Evolutionary conservation across 2,113 vertebrate genomes (phyloP).

Genomic region (Abramis brama): DNA sequence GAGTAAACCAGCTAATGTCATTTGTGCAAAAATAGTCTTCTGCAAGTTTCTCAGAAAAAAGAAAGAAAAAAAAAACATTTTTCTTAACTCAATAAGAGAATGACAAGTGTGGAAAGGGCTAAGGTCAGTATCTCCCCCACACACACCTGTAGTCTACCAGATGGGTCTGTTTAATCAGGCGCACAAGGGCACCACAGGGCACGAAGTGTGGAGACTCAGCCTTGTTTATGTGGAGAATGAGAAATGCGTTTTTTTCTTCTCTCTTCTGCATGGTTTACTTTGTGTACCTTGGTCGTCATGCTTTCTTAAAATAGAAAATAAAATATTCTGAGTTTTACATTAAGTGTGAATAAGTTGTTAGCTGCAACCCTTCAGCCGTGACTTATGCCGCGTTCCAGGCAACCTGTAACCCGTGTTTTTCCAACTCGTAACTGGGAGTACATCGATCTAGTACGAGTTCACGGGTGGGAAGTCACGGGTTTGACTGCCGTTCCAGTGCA

Average conservation of each 20-base stretch:
- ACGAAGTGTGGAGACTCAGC: not conserved
- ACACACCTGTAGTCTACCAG: constrained; percentile 1
- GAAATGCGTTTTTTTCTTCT: not conserved
- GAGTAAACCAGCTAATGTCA: not conserved
- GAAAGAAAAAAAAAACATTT: not conserved
- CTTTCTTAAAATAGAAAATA: not conserved
- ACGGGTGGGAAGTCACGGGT: no score
- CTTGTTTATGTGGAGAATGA: not conserved
- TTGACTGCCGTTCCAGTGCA: no score
- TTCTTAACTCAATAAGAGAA: not conserved
- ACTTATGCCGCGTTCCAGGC: no score
- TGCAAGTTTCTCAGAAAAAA: not conserved
- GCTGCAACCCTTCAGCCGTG: no score
- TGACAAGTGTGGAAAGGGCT: not conserved
- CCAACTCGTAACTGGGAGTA: no score
- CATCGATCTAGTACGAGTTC: no score
- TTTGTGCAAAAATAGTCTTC: not conserved
- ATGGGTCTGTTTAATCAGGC: constrained; percentile 20
- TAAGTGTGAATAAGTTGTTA: no score
- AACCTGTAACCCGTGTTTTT: no score
- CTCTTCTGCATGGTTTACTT: not conserved
- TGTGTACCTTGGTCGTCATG: not conserved
- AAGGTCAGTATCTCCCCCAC: not conserved
- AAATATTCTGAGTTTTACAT: no score
- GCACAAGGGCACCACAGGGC: not conserved